Conservation (phyloP, 2,888 invertebrate species). For the Physocephala rufipes region DNA sequence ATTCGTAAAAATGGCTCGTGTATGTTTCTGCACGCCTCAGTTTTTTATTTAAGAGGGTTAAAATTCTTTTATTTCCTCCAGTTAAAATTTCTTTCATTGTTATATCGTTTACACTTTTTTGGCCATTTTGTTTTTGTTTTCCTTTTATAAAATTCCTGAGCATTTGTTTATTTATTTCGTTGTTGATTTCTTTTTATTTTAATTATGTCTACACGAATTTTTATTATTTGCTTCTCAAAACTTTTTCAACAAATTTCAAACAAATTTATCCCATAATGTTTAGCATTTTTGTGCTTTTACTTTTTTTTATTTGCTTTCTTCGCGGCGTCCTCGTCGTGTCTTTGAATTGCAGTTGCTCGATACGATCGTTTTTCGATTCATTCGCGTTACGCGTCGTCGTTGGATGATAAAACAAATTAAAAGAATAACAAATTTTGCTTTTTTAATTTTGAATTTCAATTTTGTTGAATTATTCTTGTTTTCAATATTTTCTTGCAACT, state of each 20-base stretch:
- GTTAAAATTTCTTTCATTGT: constrained; percentile 6
- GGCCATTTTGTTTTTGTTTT: constrained; percentile 15
- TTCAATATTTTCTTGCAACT: constrained; percentile 17
- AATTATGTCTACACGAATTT: background rate
- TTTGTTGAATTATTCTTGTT: constrained; percentile 22
- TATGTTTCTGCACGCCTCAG: background rate
- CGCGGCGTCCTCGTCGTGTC: background rate
- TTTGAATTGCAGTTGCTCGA: constrained; percentile 27
- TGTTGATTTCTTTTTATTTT: background rate
- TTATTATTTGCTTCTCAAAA: background rate
- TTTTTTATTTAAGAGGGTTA: background rate
- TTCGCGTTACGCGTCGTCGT: constrained; percentile 16
- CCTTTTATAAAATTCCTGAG: constrained; percentile 27
- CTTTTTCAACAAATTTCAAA: background rate
- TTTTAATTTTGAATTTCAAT: constrained; percentile 32
- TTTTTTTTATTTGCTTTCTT: background rate
- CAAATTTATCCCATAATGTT: background rate
- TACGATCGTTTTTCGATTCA: constrained; percentile 18
- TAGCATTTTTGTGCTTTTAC: background rate
- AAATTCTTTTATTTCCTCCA: constrained; percentile 2
- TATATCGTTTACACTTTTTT: background rate
- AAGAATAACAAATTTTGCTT: constrained; percentile 33
- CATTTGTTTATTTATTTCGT: too few relatives aligned
- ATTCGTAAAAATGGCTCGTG: too few relatives aligned
- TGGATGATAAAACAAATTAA: constrained; percentile 37